Base-by-base conservation (phyloP, 2,797 vertebrate species). In the Pipistrellus nathusii region DNA sequence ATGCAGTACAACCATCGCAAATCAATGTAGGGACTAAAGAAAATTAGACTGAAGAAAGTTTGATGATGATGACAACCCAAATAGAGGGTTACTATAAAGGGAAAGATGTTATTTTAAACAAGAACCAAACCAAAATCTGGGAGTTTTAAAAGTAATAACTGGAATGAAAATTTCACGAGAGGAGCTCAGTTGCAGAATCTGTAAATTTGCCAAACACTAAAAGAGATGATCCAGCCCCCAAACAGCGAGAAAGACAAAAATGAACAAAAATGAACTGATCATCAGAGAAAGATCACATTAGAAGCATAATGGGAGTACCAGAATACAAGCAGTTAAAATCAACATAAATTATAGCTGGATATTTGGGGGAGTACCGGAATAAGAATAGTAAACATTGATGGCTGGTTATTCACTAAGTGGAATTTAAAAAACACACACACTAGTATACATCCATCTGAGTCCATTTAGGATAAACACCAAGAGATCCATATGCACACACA, bases 61-160 rank as follows among this genome's bases (percentile, higher is more conserved):
- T 51, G n/a, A 59, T 41, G 57, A 32, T 1, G 75, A 41, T 1
- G 2, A 11, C n/a, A 75, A 14, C 18, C 3, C 88, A 86, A 59
- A 86, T 14, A 80, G 6, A 46, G 11, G 25, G 35, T 46, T 14
- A 73, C 6, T 41, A 35, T 44, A 27, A 32, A 80, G 11, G 38
- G 20, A 73, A 1, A 81, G 27, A 64, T 51, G 75, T 82, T 68
- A 59, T 82, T 78, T 89, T 62, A 90, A 46, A 27, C 1, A 82
- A 75, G 41, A 66, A 87, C 25, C 32, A 59, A 66, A 11, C 32
- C 15, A 17, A 89, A 73, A 73, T 20, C 30, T 12, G 35, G 13
- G 21, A 71, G 51, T 83, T 82, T 69, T 55, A 91, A 94, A 76
- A 27, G 53, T 30, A 91, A 44, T 59, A 76, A 71, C 57, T 13